Base-by-base conservation (phyloP, 23 tunicate genomes). In the Trididemnum miniatum region DNA sequence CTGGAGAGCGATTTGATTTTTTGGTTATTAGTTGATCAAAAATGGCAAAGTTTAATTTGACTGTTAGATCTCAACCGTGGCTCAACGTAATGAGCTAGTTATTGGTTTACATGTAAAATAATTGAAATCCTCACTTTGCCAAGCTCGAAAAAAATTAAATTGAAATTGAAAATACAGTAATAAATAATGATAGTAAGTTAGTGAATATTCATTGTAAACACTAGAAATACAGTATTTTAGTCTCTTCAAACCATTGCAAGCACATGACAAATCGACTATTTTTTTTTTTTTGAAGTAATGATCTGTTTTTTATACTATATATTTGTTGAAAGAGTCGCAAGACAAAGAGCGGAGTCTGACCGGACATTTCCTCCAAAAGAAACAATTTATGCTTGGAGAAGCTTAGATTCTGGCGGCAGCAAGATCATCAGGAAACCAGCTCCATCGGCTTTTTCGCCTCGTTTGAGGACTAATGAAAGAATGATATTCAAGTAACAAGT, bases 381-480 rank as follows among this genome's bases (percentile, higher is more conserved):
- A 74, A 39, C 79, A 2, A 39, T 74, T 5, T 49, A 82, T 32
- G 86, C 86, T 20, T 73, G 87, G 87, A 60, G 39, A 34, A 75
- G 63, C 37, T 25, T 20, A 20, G 35, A 44, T 2, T 50, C 28
- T 24, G 29, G 28, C 25, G 67, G n/a, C 5, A 62, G 29, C 15
- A 62, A 62, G 5, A 24, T 20, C n/a, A 20, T 49, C 33, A 35
- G 77, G 0, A 81, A 65, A 74, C 85, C 78, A n/a, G 0, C 38
- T 7, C 59, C 54, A 35, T 78, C 87, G 24, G 65, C 80, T 24
- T 12, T 79, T 20, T 64, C 82, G 1, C 95, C 95, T 1, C 82
- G 69, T 54, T 72, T 89, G 0, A 34, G 81, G 24, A 87, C 95
- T 9, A 71, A 86, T 23, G 89, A 89, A 62, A 63, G 95, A 72